Percentiles rank a stretch among this genome's conserved stretches.
Evolutionary conservation across 2,888 invertebrate genomes (phyloP).

Genomic region (Tholera decimalis): DNA sequence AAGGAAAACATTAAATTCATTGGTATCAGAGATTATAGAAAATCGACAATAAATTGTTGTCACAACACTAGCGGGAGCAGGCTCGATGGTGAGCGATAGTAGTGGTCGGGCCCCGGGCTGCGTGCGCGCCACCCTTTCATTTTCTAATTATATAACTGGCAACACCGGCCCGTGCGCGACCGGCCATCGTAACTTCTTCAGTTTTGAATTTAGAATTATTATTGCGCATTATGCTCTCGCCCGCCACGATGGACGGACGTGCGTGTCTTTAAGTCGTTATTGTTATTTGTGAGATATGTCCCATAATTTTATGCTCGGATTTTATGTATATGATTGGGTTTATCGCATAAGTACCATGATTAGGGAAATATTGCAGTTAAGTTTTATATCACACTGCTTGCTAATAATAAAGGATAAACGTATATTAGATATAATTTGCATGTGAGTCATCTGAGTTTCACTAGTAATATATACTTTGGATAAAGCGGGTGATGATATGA

Average conservation of each 20-base stretch:
- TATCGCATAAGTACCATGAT: conserved; percentile 53
- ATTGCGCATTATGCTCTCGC: conserved; percentile 78
- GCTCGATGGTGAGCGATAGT: conserved; percentile 89
- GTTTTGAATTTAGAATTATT: conserved; percentile 86
- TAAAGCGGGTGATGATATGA: conserved; percentile 39
- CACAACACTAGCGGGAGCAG: conserved; percentile 76
- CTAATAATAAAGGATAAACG: conserved; percentile 51
- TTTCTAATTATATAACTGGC: conserved; percentile 90
- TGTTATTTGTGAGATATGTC: conserved; percentile 70
- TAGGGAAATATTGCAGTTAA: conserved; percentile 44
- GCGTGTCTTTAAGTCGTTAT: conserved; percentile 77
- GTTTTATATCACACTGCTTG: conserved; percentile 49
- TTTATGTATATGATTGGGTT: conserved; percentile 53
- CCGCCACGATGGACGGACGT: conserved; percentile 73
- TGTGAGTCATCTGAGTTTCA: conserved; percentile 23
- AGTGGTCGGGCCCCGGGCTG: conserved; percentile 87
- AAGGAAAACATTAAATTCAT: conserved; percentile 57
- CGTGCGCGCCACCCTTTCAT: conserved; percentile 90
- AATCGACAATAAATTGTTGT: conserved; percentile 65
- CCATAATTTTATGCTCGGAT: conserved; percentile 62
- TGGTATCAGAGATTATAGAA: conserved; percentile 48
- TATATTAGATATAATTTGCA: conserved; percentile 41
- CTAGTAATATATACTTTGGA: conserved; percentile 28
- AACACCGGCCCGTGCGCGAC: conserved; percentile 90
- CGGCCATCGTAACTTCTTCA: conserved; percentile 82